Conservation (phyloP, 23 tunicate genomes). For the Ciona savignyi region DNA sequence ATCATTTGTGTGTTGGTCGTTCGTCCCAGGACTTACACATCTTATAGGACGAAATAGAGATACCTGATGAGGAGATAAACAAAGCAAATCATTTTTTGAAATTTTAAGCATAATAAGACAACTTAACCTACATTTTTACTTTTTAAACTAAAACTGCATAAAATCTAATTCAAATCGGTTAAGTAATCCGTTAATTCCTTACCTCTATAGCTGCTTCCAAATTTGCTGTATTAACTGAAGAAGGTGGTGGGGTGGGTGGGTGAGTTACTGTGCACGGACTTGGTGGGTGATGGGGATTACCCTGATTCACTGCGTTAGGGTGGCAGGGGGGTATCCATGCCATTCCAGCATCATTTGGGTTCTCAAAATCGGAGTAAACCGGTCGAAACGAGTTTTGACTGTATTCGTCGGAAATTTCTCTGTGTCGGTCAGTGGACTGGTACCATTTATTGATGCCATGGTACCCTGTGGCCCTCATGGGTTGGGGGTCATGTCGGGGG, state of each 20-base stretch:
- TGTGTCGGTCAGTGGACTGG: not conserved
- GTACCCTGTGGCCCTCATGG: not conserved
- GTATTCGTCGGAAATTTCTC: not conserved
- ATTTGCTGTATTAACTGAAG: constrained; percentile 74
- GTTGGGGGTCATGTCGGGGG: constrained; percentile 19
- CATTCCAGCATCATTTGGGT: not conserved
- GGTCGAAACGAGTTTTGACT: not conserved
- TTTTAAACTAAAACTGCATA: no score
- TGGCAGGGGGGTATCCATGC: constrained; percentile 1
- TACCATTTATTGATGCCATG: constrained; percentile 8
- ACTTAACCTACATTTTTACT: no score
- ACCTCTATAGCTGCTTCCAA: constrained; percentile 79
- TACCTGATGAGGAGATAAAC: constrained; percentile 30
- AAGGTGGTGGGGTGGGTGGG: constrained; percentile 93
- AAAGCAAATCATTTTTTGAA: no score
- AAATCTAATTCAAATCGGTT: no score
- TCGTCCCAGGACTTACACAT: constrained; percentile 39
- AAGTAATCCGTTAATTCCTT: constrained; percentile 1
- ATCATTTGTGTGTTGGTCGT: constrained; percentile 3
- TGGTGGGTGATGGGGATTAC: constrained; percentile 35
- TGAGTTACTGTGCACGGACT: constrained; percentile 74
- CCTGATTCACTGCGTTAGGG: constrained; percentile 1
- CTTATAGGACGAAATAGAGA: constrained; percentile 81
- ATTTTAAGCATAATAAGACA: no score
- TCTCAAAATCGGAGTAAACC: not conserved